These are phyloP conservation scores for Bos javanicus DNA, from an alignment of 2,113 vertebrate genomes.

Conservation along the genomic window DNA sequence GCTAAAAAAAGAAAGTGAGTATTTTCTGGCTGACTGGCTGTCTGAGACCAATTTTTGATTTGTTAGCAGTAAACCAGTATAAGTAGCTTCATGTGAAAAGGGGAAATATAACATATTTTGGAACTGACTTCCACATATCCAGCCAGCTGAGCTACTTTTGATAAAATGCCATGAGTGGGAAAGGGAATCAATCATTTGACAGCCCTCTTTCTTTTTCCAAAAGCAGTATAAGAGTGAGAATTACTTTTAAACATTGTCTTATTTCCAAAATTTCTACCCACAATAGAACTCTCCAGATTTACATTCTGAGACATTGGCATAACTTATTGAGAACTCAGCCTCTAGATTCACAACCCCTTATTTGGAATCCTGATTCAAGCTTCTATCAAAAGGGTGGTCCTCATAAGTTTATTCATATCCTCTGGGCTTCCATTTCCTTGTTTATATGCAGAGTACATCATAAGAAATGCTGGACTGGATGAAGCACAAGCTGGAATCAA, in stretches of 20 bases:
- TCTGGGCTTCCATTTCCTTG: neutral
- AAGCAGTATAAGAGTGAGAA: neutral
- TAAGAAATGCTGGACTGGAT: neutral
- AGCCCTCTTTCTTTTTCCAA: neutral
- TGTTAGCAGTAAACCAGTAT: neutral
- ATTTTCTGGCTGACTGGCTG: slow-evolving; percentile 7
- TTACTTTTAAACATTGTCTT: neutral
- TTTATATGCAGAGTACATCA: neutral
- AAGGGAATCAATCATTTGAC: neutral
- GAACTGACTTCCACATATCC: neutral
- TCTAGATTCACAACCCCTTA: neutral
- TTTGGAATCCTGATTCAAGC: neutral
- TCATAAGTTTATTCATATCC: neutral
- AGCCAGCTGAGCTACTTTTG: neutral
- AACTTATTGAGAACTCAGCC: neutral
- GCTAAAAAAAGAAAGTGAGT: neutral
- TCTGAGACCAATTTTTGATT: neutral
- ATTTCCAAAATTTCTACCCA: neutral
- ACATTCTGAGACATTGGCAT: neutral
- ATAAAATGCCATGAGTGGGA: neutral
- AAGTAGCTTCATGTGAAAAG: neutral
- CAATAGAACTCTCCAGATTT: neutral
- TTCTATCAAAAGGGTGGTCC: neutral
- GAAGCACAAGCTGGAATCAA: neutral
- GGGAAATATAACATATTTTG: neutral